A percentile compares a stretch with the other conserved stretches of the same genome.
Evolutionary conservation across 2,888 invertebrate species (phyloP).

Genomic region (Coremacera marginata): DNA sequence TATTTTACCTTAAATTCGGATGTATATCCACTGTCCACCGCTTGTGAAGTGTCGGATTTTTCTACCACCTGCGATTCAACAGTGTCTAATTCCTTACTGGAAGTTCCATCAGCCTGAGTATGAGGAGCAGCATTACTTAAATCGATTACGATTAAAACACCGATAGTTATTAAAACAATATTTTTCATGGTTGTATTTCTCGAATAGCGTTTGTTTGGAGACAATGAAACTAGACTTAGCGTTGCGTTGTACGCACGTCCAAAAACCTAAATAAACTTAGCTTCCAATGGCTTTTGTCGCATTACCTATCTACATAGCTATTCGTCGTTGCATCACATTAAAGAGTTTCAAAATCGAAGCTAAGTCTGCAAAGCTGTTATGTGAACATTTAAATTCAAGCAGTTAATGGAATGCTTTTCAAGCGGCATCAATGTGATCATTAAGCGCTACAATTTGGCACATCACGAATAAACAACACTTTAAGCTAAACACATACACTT

Average conservation of each 20-base stretch:
- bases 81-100: background rate
- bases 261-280: constrained; percentile 1
- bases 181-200: background rate
- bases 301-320: background rate
- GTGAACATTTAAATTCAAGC: background rate
- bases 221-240: background rate
- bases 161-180: no score
- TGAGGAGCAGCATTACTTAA: background rate
- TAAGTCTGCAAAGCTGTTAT: background rate
- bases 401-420: background rate
- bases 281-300: background rate
- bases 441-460: background rate
- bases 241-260: background rate
- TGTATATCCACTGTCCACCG: constrained; percentile 46
- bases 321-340: constrained; percentile 17
- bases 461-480: background rate
- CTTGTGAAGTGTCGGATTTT: constrained; percentile 43
- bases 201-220: background rate
- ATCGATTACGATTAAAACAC: background rate
- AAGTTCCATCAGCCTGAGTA: background rate
- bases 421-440: background rate
- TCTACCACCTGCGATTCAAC: background rate
- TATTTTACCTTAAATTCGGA: constrained; percentile 56
- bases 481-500: background rate
- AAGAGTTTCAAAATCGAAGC: constrained; percentile 28